Evolutionary conservation across 2,797 vertebrate genomes (phyloP), one percentile per base, ranked within the genome.

Genomic region (Sebastes alutus): DNA sequence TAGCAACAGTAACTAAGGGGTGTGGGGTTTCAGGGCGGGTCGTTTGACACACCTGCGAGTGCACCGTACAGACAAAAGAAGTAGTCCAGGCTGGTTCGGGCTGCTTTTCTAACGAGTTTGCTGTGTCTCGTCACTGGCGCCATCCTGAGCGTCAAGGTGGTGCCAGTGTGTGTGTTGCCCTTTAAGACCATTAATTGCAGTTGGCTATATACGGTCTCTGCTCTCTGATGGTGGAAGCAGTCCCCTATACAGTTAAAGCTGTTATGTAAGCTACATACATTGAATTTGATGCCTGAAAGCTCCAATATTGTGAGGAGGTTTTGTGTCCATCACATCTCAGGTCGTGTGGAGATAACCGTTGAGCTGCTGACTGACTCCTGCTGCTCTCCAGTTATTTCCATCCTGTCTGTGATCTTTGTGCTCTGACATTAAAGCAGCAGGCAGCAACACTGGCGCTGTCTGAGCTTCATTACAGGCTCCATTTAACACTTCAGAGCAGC

Each of bases 361-460:
- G 77, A 35, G 68, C 84, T 72, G 66, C 67, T 65, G 81, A 64
- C 10, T 16, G 75, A 18, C 73, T 82, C 86, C 86, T 56, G 84
- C 82, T 85, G 90, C 83, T 87, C 82, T 67, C 22, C 25, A 11
- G 75, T 82, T 88, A 83, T 91, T 92, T 82, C 82, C 81, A 85
- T 88, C 83, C 77, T 67, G 62, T 58, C 69, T 82, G 74, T 85
- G 81, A 91, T 79, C 82, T 83, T 80, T 81, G 80, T 81, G 79
- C 84, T 86, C 81, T 92, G 89, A 93, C 88, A 90, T 89, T 90
- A 86, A 91, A 88, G 80, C 87, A 87, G 89, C 82, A 76, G 82
- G 84, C 78, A 59, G 49, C 79, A 29, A 80, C 82, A 54, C 58
- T 23, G 64, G 75, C 4, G 70, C 69, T 77, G 61, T 71, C 84